Base-by-base conservation (phyloP, 2,797 vertebrate species). In the Tangara arthus region DNA sequence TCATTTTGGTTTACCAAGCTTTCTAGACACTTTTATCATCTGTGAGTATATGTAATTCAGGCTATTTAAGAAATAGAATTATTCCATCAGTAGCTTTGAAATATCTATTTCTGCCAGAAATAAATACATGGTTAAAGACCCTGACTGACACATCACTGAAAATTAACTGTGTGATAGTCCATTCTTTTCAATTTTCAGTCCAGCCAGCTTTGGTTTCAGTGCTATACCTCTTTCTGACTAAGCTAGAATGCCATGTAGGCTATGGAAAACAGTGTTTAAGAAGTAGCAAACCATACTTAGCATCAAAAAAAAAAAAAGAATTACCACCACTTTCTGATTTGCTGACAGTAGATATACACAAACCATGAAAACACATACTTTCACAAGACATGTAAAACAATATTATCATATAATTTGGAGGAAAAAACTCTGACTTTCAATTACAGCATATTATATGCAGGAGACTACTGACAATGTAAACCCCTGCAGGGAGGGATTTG, bases 401-500 rank as follows among this genome's bases (percentile, higher is more conserved):
- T 60, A 46, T 32, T 78, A 12, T 64, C 32, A 15, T 39, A 70
- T 91, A 89, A 96, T 85, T 85, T 93, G 19, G 24, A 90, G 17
- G 11, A 3, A 63, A 50, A 52, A 66, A 64, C 1, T 0, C 37
- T 75, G 44, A 75, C 55, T 75, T 93, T 94, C 86, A 94, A 87
- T 95, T 96, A 90, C 11, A 28, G 57, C 19, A 50, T 46, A 86
- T 86, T 91, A n/a, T 63, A 79, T 18, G 72, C 44, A 6, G 35
- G 60, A 95, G 68, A 80, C 79, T 57, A 72, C 30, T 47, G 61
- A 79, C 66, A 95, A 61, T 12, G 44, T 18, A 95, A 92, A 94
- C 57, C 56, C 94, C 88, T 78, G 89, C 93, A 90, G 94, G 70
- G 93, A 90, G 16, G 56, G 59, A 94, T 97, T 95, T 96, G 79